A percentile compares a stretch with the other conserved stretches of the same genome.
phyloP scores from a whole-genome alignment of 2,113 vertebrate species.

The Illadopsis cleaveri region DNA sequence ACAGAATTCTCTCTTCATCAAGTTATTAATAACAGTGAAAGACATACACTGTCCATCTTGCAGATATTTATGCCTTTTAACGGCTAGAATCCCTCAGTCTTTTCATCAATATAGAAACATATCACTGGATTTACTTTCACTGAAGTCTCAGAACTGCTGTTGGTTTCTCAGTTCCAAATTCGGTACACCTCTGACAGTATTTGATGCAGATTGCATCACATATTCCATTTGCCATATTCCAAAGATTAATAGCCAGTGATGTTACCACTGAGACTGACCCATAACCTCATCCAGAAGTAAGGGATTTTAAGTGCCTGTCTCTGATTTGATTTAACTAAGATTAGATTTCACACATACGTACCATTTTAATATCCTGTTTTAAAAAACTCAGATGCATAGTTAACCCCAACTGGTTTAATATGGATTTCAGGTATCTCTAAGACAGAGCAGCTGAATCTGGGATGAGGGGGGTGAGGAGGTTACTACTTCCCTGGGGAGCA shows the following conservation, averaged over 20 bases:
- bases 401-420: not conserved
- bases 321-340: not conserved
- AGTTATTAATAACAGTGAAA: not conserved
- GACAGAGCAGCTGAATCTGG: not conserved
- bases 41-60: not conserved
- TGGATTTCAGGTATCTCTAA: not conserved
- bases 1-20: not conserved
- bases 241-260: not conserved
- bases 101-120: not conserved
- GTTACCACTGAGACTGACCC: not conserved
- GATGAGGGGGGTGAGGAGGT: not conserved
- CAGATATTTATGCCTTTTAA: not conserved
- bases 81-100: not conserved
- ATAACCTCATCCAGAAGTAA: not conserved
- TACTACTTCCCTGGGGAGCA: not conserved
- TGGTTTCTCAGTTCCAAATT: not conserved
- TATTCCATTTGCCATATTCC: not conserved
- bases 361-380: not conserved
- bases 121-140: not conserved
- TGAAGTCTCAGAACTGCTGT: not conserved
- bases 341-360: not conserved
- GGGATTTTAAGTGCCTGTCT: not conserved
- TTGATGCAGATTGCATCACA: not conserved
- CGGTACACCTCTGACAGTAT: not conserved
- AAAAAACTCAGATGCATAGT: not conserved